Percentiles rank a stretch among this genome's conserved stretches.
Conservation (phyloP, 2,113 vertebrate species). For the Crocuta crocuta region DNA sequence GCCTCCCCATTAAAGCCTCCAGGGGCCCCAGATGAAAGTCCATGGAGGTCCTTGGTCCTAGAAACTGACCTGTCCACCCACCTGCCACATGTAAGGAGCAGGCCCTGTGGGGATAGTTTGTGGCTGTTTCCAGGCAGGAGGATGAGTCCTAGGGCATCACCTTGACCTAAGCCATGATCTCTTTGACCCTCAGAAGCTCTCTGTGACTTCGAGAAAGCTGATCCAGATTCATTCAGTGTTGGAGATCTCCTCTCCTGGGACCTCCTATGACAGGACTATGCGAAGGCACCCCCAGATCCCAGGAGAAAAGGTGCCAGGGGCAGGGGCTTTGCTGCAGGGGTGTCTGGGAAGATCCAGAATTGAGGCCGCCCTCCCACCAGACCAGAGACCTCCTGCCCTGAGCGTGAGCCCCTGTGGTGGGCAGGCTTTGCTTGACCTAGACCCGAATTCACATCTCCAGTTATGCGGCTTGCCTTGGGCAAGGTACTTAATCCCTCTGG, state of each 20-base stretch:
- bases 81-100: neutral
- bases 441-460: neutral
- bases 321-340: neutral
- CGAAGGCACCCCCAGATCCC: neutral
- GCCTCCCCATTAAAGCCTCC: neutral
- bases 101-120: fast-evolving
- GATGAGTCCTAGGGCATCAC: neutral
- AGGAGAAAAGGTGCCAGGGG: neutral
- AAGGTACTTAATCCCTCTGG: neutral
- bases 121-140: neutral
- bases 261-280: neutral
- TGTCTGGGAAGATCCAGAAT: neutral
- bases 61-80: neutral
- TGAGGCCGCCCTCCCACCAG: neutral
- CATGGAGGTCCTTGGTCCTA: neutral
- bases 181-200: neutral
- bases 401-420: neutral
- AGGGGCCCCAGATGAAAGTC: neutral
- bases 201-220: neutral
- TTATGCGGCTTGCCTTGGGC: neutral
- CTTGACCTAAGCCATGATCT: neutral
- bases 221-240: neutral
- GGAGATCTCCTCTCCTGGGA: neutral
- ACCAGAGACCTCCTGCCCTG: neutral
- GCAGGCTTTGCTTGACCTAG: neutral